Percentiles rank a stretch among this genome's conserved stretches.
phyloP scores from a whole-genome alignment of 2,888 invertebrate genomes.

The Mimumesa dahlbomi region DNA sequence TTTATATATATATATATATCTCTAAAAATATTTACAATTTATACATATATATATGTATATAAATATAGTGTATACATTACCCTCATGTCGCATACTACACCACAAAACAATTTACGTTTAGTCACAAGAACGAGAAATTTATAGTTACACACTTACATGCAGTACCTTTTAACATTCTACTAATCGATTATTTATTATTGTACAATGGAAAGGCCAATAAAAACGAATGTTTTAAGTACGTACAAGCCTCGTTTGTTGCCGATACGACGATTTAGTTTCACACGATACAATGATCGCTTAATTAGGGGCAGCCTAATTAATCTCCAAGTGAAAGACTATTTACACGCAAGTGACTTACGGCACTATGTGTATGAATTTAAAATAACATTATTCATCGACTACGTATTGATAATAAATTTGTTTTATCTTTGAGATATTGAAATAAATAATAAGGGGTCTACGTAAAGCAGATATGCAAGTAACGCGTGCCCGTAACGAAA shows the following conservation, averaged over 20 bases:
- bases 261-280: slow-evolving; percentile 39
- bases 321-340: not conserved
- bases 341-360: not conserved
- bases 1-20: slow-evolving; percentile 42
- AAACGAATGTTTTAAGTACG: slow-evolving; percentile 72
- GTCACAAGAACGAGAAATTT: slow-evolving; percentile 25
- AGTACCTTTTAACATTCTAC: slow-evolving; percentile 69
- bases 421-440: too few species aligned
- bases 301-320: slow-evolving; percentile 1
- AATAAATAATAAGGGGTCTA: too few species aligned
- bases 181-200: slow-evolving; percentile 77
- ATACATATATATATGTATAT: slow-evolving; percentile 29
- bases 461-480: too few species aligned
- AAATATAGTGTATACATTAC: slow-evolving; percentile 43
- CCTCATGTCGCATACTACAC: slow-evolving; percentile 28
- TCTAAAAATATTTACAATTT: slow-evolving; percentile 34
- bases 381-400: too few species aligned
- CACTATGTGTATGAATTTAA: not conserved
- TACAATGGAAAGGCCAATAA: slow-evolving; percentile 77
- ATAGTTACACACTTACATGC: slow-evolving; percentile 38
- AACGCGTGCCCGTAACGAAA: too few species aligned
- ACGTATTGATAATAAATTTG: too few species aligned
- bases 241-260: slow-evolving; percentile 66
- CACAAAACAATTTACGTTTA: slow-evolving; percentile 32
- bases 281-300: slow-evolving; percentile 8